Conservation (phyloP, 2,113 vertebrate species). For the Calidris pugnax region DNA sequence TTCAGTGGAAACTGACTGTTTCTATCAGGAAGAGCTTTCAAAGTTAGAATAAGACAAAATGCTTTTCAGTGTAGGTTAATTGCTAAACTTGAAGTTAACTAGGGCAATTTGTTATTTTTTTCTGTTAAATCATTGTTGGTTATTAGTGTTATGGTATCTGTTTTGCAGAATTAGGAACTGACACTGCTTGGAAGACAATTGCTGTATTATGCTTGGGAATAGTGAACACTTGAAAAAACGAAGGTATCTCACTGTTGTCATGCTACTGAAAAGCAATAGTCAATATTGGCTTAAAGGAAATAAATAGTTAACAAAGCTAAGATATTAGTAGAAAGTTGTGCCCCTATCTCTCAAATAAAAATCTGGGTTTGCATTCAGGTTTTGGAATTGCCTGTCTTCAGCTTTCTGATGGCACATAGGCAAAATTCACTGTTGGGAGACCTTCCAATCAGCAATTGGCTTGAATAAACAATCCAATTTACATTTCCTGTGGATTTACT, state of each 20-base stretch:
- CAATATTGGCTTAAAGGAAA: not conserved
- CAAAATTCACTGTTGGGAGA: not conserved
- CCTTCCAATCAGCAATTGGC: not conserved
- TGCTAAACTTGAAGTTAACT: not conserved
- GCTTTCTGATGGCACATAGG: not conserved
- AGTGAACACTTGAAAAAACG: not conserved
- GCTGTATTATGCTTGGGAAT: not conserved
- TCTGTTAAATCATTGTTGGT: not conserved
- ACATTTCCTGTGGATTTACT: not conserved
- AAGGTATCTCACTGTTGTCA: not conserved
- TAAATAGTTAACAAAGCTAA: not conserved
- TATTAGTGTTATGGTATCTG: not conserved
- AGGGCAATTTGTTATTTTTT: not conserved
- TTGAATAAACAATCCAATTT: not conserved
- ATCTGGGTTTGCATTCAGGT: not conserved
- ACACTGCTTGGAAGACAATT: not conserved
- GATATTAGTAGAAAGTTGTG: not conserved
- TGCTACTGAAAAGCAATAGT: not conserved
- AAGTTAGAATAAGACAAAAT: not conserved
- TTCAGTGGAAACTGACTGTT: conserved; percentile 8
- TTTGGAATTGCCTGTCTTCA: not conserved
- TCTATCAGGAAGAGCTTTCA: not conserved
- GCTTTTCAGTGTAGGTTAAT: not conserved
- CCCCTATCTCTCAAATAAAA: not conserved
- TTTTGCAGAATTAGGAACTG: not conserved